Evolutionary conservation across 2,888 invertebrate genomes (phyloP).

Genomic region (Latrodectus elegans): DNA sequence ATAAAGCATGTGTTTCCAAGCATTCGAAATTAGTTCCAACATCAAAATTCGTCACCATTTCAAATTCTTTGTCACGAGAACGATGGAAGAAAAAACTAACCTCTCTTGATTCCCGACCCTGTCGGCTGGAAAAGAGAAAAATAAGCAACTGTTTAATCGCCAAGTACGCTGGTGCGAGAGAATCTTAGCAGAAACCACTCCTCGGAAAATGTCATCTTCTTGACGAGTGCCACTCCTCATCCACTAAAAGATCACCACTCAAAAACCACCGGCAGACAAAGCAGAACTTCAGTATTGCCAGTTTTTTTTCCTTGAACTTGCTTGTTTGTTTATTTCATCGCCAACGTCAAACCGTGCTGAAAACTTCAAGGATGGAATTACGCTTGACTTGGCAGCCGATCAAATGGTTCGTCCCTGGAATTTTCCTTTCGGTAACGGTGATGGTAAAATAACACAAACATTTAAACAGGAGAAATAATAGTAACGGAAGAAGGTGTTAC

Average conservation of each 20-base stretch:
- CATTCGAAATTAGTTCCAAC: too few species aligned
- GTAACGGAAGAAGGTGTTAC: too few species aligned
- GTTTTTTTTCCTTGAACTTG: conserved; percentile 16
- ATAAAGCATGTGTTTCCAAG: too few species aligned
- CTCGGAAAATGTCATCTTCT: conserved; percentile 44
- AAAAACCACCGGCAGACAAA: conserved; percentile 6
- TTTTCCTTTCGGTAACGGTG: too few species aligned
- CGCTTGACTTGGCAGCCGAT: not conserved
- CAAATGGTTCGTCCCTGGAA: not conserved
- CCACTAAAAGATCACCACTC: conserved; percentile 22
- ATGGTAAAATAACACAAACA: too few species aligned
- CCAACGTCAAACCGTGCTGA: conserved; percentile 3
- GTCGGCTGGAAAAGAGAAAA: too few species aligned
- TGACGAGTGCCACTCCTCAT: conserved; percentile 52
- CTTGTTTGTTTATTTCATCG: conserved; percentile 8
- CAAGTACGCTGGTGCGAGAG: too few species aligned
- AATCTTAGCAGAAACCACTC: conserved; percentile 33
- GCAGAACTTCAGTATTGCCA: conserved; percentile 8
- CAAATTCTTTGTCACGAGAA: not conserved
- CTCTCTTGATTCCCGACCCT: too few species aligned
- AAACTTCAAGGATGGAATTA: conserved; percentile 2
- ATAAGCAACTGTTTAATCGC: too few species aligned
- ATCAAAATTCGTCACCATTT: too few species aligned
- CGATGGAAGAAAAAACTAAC: not conserved
- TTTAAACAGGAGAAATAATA: too few species aligned